Base-by-base conservation (phyloP, 2,797 vertebrate genomes). In the Pteronotus mesoamericanus region DNA sequence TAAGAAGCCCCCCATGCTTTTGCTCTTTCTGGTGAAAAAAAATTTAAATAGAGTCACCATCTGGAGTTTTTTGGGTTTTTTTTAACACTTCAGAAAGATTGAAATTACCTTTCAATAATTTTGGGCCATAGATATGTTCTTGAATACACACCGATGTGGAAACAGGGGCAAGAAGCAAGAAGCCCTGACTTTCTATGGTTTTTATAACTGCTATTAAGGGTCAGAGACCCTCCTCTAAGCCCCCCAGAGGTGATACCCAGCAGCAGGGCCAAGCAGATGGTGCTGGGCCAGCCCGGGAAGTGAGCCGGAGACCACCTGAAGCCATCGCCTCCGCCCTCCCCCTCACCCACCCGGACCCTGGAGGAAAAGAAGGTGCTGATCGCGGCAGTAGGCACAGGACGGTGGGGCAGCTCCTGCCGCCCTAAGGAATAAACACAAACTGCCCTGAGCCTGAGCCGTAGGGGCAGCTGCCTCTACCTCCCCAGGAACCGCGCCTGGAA, bases 361-460 rank as follows among this genome's bases (percentile, higher is more conserved):
- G 29, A 71, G 44, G 48, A 51, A 26, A 11, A 6, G 16, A 57
- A 74, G 84, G 89, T 68, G 59, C 97, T 42, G 64, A 82, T 80
- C 97, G 97, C 68, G 96, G 19, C 26, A 95, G 98, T 97, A 91
- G 97, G 83, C 66, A 95, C 4, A 91, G 82, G 66, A 46, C 46
- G 42, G 51, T 21, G 86, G 93, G 96, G 96, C 96, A 90, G 92
- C 94, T 97, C 97, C 96, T 96, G 80, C 86, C 95, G 91, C 95
- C 95, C 96, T 42, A 39, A 96, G 57, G 80, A 80, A 34, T 8
- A 26, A 59, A 55, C 34, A 74, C 48, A 79, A 97, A 91, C 93
- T 94, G 97, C 95, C 97, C 97, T 96, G 86, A 97, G 96, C 94
- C 96, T 89, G 94, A 80, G 97, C 97, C 95, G n/a, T 44, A 78